Conservation (phyloP, 1,140 invertebrate species). For the Tachypleus tridentatus region DNA sequence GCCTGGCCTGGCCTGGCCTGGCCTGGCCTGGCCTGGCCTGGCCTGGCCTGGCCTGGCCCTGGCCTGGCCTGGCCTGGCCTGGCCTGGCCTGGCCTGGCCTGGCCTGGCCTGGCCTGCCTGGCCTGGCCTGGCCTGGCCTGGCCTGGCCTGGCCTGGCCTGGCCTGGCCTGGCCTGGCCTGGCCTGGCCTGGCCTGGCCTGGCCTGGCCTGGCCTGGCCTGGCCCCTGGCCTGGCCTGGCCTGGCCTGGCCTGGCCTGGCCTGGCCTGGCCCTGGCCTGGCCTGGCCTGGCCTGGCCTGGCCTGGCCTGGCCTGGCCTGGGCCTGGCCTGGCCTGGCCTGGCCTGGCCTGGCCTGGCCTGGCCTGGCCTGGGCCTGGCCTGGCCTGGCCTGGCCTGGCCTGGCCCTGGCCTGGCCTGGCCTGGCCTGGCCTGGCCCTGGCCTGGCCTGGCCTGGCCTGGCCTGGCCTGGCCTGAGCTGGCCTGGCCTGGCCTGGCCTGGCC, state of each 20-base stretch:
- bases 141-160: constrained; percentile 27
- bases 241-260: constrained; percentile 18
- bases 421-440: no score
- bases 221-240: no score
- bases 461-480: constrained; percentile 24
- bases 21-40: constrained; percentile 25
- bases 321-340: constrained; percentile 26
- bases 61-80: constrained; percentile 23
- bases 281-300: constrained; percentile 19
- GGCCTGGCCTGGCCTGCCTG: constrained; percentile 21
- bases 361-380: constrained; percentile 25
- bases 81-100: constrained; percentile 17
- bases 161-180: constrained; percentile 26
- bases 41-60: constrained; percentile 16
- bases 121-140: no score
- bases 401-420: constrained; percentile 25
- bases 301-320: constrained; percentile 18
- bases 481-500: constrained; percentile 19
- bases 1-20: constrained; percentile 23
- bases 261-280: no score
- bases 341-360: constrained; percentile 24
- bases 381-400: constrained; percentile 24
- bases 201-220: constrained; percentile 25
- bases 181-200: constrained; percentile 21
- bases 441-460: constrained; percentile 22